phyloP scores from a whole-genome alignment of 2,888 invertebrate genomes.

The Aphodius sticticus region DNA sequence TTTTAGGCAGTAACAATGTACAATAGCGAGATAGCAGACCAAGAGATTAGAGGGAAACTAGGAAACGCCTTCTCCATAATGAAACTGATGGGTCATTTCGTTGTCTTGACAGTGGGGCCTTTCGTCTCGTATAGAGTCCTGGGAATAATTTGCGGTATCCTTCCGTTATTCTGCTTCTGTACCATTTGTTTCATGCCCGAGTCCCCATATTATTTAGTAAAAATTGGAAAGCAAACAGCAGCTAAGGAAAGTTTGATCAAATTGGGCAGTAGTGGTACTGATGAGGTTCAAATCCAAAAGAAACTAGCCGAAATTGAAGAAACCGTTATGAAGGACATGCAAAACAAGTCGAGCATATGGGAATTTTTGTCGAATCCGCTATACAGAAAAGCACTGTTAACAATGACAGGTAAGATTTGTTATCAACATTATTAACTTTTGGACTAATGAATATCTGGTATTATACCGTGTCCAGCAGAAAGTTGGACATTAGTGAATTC shows the following conservation, averaged over 20 bases:
- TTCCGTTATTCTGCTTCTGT: conserved; percentile 38
- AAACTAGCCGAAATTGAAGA: conserved; percentile 58
- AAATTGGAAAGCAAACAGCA: conserved; percentile 53
- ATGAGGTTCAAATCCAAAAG: conserved; percentile 50
- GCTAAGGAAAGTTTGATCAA: conserved; percentile 50
- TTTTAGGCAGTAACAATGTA: conserved; percentile 59
- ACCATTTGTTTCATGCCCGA: conserved; percentile 66
- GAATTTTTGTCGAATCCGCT: conserved; percentile 33
- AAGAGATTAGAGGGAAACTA: conserved; percentile 55
- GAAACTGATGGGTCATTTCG: conserved; percentile 57
- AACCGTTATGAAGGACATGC: conserved; percentile 53
- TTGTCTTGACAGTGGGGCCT: conserved; percentile 62
- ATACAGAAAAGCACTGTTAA: conserved; percentile 35
- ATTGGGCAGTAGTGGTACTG: conserved; percentile 32
- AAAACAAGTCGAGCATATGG: conserved; percentile 47
- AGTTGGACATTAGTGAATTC: too few species aligned
- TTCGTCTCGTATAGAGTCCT: conserved; percentile 60
- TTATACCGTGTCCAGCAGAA: too few species aligned
- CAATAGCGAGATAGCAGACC: conserved; percentile 59
- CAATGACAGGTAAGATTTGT: conserved; percentile 36
- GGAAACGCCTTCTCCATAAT: conserved; percentile 44
- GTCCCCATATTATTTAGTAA: conserved; percentile 52
- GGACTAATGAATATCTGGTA: background rate
- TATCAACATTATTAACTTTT: too few species aligned
- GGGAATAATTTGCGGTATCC: conserved; percentile 32